Base-by-base conservation (phyloP, 1,140 invertebrate genomes). In the Pseudobourletiella spinata region DNA sequence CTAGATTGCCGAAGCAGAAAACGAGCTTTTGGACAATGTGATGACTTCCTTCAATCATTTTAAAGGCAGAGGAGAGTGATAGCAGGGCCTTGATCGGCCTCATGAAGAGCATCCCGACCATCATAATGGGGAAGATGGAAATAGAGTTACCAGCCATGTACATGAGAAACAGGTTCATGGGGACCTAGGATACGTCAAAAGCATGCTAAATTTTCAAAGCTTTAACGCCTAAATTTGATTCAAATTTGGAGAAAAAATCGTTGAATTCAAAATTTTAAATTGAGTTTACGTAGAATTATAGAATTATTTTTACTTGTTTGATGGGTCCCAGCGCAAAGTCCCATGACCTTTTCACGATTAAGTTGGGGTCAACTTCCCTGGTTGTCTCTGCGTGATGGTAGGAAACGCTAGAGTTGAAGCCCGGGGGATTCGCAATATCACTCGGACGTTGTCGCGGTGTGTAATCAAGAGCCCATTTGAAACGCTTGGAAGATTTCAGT, bases 71-170 rank as follows among this genome's bases (percentile, higher is more conserved):
- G n/a, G 63, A 35, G 25, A 70, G 39, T 26, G 77, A 75, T 57
- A 63, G 61, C 58, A 69, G 70, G 66, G 67, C 57, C 64, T 98
- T 95, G 2, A 99, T 85, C 16, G 95, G 95, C 67, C 93, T 80
- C 62, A 98, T 87, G 65, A 98, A 89, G 74, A 98, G 83, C 96
- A 99, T 99, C 35, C 93, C 93, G 20, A 99, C 92, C 95, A 99
- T 99, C 96, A 99, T 55, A n/a, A 99, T 98, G 1, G 96, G 96
- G 73, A 99, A 98, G 67, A 99, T 98, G 0, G 94, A 98, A 71
- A 99, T 98, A 0, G 95, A 95, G 76, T 94, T 98, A 35, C 95
- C 96, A 59, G 95, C 91, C 96, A 99, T 99, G 76, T 97, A 99
- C 91, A 98, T 96, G 48, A 99, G 95, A 72, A 99, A 96, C 20